phyloP scores from a whole-genome alignment of 2,888 invertebrate genomes.

The Nezara viridula region DNA sequence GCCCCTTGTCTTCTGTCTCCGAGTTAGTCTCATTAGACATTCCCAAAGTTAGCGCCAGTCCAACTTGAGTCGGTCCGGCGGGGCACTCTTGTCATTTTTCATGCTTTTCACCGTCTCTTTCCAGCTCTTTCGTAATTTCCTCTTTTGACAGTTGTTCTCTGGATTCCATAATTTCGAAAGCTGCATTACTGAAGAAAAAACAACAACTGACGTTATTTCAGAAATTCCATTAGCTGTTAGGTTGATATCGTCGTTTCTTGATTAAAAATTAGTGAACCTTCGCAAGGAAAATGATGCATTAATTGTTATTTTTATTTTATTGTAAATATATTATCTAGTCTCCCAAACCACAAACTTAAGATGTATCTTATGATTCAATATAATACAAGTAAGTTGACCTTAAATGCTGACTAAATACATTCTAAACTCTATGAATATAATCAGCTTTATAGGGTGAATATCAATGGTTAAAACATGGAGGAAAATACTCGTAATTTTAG shows the following conservation, averaged over 20 bases:
- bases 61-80: slow-evolving; percentile 12
- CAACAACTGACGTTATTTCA: not conserved
- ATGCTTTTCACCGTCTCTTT: slow-evolving; percentile 35
- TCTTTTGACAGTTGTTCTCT: slow-evolving; percentile 21
- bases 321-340: no score
- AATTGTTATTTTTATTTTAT: no score
- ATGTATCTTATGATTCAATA: no score
- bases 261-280: no score
- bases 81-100: slow-evolving; percentile 23
- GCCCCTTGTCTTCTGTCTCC: not conserved
- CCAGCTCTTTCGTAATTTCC: slow-evolving; percentile 19
- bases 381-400: no score
- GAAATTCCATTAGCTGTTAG: not conserved
- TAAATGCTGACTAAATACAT: no score
- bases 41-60: slow-evolving; percentile 34
- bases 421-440: no score
- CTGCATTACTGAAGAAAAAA: not conserved
- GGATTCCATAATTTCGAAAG: slow-evolving; percentile 11
- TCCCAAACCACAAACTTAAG: no score
- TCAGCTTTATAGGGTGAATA: no score
- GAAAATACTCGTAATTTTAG: no score
- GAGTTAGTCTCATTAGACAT: slow-evolving; percentile 47
- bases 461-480: no score
- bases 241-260: not conserved
- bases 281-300: no score